phyloP scores from a whole-genome alignment of 1,140 invertebrate species.

The Drosophila pseudoananassae region DNA sequence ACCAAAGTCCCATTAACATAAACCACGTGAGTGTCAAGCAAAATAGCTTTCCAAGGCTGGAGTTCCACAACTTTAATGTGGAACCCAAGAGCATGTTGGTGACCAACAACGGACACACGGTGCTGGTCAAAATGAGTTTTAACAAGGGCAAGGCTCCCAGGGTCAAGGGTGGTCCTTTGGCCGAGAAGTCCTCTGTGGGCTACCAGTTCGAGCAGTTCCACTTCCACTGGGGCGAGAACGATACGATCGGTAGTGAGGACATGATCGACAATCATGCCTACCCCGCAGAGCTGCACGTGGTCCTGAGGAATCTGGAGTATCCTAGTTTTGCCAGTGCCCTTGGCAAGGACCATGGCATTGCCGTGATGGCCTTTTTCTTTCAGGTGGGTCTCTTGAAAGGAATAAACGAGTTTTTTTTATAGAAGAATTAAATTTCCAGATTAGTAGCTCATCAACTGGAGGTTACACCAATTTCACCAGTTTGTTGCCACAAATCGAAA shows the following conservation, averaged over 20 bases:
- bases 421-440: not conserved
- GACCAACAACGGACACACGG: slow-evolving; percentile 91
- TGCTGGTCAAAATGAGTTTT: slow-evolving; percentile 86
- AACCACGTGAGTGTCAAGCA: slow-evolving; percentile 87
- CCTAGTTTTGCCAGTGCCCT: slow-evolving; percentile 87
- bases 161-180: slow-evolving; percentile 89
- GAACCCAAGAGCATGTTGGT: slow-evolving; percentile 85
- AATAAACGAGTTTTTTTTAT: not conserved
- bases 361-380: slow-evolving; percentile 93
- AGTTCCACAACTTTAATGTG: slow-evolving; percentile 86
- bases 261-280: slow-evolving; percentile 90
- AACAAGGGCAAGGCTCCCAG: slow-evolving; percentile 84
- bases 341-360: slow-evolving; percentile 89
- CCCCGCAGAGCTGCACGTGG: slow-evolving; percentile 93
- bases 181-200: slow-evolving; percentile 55
- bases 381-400: slow-evolving; percentile 85
- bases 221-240: slow-evolving; percentile 92
- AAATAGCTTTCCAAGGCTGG: slow-evolving; percentile 85
- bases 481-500: slow-evolving; percentile 85
- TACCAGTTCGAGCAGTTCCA: slow-evolving; percentile 92
- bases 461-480: slow-evolving; percentile 86
- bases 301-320: slow-evolving; percentile 92
- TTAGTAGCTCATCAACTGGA: slow-evolving; percentile 70
- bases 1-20: slow-evolving; percentile 94
- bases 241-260: slow-evolving; percentile 94